These are phyloP conservation scores for Atlantisia rogersi DNA, from an alignment of 2,113 vertebrate genomes.

Conservation along the genomic window DNA sequence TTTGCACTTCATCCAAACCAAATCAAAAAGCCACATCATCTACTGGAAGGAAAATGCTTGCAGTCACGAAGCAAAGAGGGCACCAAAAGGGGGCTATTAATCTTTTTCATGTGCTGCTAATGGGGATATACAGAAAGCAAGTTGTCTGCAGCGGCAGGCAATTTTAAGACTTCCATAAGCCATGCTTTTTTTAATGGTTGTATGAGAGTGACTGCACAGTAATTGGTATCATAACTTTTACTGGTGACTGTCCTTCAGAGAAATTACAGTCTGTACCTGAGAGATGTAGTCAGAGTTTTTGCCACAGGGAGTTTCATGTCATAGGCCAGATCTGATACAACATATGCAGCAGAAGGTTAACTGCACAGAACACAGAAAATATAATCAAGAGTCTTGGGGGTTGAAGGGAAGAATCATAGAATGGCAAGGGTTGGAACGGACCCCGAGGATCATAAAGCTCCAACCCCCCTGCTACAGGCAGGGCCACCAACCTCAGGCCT, in stretches of 20 bases:
- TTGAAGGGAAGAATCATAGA: too few relatives aligned
- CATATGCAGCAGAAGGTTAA: background rate
- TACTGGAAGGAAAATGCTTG: background rate
- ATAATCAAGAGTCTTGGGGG: background rate
- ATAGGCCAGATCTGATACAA: background rate
- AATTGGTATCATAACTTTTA: conserved; percentile 35
- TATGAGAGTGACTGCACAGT: background rate
- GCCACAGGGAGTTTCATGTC: background rate
- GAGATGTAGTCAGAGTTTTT: background rate
- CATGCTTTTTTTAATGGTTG: background rate
- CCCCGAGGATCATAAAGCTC: too few relatives aligned
- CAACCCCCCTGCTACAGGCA: too few relatives aligned
- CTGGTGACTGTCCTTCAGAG: background rate
- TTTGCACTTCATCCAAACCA: background rate
- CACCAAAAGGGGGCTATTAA: background rate
- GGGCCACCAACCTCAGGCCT: too few relatives aligned
- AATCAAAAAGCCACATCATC: conserved; percentile 6
- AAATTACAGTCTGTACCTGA: background rate
- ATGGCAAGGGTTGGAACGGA: too few relatives aligned
- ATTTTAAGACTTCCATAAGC: background rate
- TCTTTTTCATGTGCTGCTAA: background rate
- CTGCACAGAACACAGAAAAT: background rate
- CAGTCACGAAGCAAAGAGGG: background rate
- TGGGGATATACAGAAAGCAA: conserved; percentile 9
- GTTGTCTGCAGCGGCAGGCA: background rate